These are phyloP conservation scores for Glossophaga mutica DNA, from an alignment of 2,797 vertebrate genomes.

Conservation along the genomic window DNA sequence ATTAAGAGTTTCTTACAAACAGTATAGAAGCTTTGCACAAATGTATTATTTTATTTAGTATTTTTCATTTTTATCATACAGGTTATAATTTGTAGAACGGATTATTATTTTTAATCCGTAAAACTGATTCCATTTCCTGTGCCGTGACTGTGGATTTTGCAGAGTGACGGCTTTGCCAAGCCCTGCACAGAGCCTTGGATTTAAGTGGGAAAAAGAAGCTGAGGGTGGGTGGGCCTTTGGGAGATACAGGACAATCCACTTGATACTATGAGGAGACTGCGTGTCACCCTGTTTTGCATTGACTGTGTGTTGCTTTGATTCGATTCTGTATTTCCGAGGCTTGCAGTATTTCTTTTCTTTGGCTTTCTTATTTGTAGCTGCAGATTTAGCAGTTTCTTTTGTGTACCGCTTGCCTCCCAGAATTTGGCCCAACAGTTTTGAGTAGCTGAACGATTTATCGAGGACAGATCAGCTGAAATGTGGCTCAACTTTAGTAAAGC, in stretches of 20 bases:
- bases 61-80: not conserved
- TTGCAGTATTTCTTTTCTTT: not conserved
- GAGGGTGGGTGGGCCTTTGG: not conserved
- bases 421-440: conserved; percentile 67
- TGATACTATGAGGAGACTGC: not conserved
- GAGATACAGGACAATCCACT: not conserved
- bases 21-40: not conserved
- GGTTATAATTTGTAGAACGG: not conserved
- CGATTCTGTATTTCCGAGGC: not conserved
- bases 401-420: conserved; percentile 50
- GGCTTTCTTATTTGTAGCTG: conserved; percentile 39
- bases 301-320: not conserved
- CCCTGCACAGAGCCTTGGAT: not conserved
- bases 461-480: conserved; percentile 57
- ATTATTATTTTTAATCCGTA: conserved; percentile 20
- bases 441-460: conserved; percentile 58
- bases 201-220: not conserved
- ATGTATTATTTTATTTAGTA: not conserved
- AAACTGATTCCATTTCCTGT: not conserved
- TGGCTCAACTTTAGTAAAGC: conserved; percentile 44
- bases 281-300: not conserved
- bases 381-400: conserved; percentile 64
- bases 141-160: not conserved
- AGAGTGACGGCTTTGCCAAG: not conserved
- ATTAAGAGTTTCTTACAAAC: not conserved